Percentiles rank a stretch among this genome's conserved stretches.
These are phyloP conservation scores for Alectoris magna DNA, from an alignment of 2,797 vertebrate species.

Conservation along the genomic window DNA sequence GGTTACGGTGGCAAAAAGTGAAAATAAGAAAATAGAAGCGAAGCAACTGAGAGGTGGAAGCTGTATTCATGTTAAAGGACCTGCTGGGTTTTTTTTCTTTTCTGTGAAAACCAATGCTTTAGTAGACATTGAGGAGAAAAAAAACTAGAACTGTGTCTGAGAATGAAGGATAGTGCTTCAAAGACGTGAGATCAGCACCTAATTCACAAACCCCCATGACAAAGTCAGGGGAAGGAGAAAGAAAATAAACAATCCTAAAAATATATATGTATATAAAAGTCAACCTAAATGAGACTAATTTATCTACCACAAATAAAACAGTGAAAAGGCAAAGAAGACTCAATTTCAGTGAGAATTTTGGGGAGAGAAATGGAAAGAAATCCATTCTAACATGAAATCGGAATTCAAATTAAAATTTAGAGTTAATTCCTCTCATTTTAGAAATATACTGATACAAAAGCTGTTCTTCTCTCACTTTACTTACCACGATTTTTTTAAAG, in stretches of 20 bases:
- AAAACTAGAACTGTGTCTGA: background rate
- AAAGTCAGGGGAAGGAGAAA: background rate
- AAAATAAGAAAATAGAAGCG: background rate
- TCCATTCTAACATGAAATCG: background rate
- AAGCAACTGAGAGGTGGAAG: background rate
- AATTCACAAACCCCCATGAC: background rate
- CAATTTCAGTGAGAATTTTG: background rate
- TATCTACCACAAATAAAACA: background rate
- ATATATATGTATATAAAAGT: background rate
- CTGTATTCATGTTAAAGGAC: background rate
- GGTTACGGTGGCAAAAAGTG: background rate
- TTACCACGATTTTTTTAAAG: background rate
- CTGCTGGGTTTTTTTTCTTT: background rate
- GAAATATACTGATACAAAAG: background rate
- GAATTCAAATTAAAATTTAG: background rate
- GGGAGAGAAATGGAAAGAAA: background rate
- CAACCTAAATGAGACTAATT: background rate
- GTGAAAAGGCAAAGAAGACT: background rate
- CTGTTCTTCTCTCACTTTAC: background rate
- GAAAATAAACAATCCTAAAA: background rate
- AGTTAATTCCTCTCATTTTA: background rate
- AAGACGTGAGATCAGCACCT: background rate
- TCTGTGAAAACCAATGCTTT: background rate
- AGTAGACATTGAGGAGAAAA: background rate
- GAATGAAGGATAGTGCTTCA: background rate